Base-by-base conservation (phyloP, 2,113 vertebrate genomes). In the Gymnorhina tibicen region DNA sequence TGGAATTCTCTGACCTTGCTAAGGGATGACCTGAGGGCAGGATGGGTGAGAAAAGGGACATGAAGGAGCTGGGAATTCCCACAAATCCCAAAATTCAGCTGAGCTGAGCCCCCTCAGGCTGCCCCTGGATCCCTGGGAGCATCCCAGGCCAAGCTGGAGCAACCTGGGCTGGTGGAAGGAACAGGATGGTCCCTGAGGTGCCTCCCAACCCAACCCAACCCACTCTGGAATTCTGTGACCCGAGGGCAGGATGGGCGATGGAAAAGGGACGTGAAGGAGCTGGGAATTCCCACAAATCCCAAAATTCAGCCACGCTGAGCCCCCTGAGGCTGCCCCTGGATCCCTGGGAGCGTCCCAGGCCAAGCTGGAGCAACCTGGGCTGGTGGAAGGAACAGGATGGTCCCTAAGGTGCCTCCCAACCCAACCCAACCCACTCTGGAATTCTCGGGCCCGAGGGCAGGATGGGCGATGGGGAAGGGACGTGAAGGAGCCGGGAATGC, bases 181-280 rank as follows among this genome's bases (percentile, higher is more conserved):
- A 2, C 35, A 50, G 8, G 46, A 13, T 7, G 17, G 3, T 55
- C 53, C 56, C 39, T 4, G 8, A 33, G 6, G 9, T n/a, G 18
- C 59, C 23, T 33, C 49, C 64, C 49, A 33, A 23, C 11, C 24
- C 49, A 33, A 23, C 11, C 24, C 49, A 42, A 63, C 41, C 22
- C 35, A 20, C 2, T 21, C 60, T 5, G 23, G 47, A 15, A 79
- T 28, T n/a, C 3, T 7, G 1, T 42, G 32, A n/a, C 24, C 4
- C 2, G 4, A n/a, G 70, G 70, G 23, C 37, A 20, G 41, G 10
- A 15, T 0, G 27, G 42, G 35, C 3, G 58, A 60, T n/a, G n/a
- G n/a, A 10, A 37, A 60, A 60, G 2, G 44, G 21, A 7, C 13
- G 3, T 0, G 3, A 24, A 55, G 32, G 47, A 42, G 32, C 24